Percentiles rank a stretch among this genome's conserved stretches.
Conservation (phyloP, 2,888 invertebrate genomes). For the Ypsolopha sequella region DNA sequence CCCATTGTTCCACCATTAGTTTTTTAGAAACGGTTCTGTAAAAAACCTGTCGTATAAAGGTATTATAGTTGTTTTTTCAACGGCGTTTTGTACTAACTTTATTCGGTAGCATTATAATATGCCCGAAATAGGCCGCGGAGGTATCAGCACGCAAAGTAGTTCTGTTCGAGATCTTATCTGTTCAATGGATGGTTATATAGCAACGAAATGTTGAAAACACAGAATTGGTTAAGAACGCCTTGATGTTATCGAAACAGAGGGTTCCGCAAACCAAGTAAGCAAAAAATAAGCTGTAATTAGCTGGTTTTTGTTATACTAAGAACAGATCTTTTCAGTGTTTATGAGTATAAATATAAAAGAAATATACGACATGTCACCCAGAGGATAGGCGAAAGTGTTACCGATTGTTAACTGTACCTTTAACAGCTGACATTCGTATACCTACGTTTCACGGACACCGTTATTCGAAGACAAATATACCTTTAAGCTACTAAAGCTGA, state of each 20-base stretch:
- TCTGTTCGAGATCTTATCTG: conserved; percentile 54
- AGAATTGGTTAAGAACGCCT: neutral
- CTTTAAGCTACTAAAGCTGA: too few relatives aligned
- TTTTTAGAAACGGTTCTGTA: neutral
- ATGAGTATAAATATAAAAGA: too few relatives aligned
- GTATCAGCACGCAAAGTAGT: conserved; percentile 51
- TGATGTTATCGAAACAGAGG: neutral
- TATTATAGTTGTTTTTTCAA: conserved; percentile 6
- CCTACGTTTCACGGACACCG: too few relatives aligned
- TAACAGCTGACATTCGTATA: too few relatives aligned
- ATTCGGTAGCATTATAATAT: conserved; percentile 23
- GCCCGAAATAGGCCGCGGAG: conserved; percentile 44
- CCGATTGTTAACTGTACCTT: too few relatives aligned
- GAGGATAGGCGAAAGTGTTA: too few relatives aligned
- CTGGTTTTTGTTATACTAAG: too few relatives aligned
- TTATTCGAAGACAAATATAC: too few relatives aligned
- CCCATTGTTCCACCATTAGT: conserved; percentile 32
- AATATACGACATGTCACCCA: too few relatives aligned
- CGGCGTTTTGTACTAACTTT: too few relatives aligned
- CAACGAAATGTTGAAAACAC: conserved; percentile 44
- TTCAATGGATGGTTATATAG: conserved; percentile 60
- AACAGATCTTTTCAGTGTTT: too few relatives aligned
- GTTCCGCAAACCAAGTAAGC: neutral
- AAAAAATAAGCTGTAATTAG: too few relatives aligned
- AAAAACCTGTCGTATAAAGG: neutral